phyloP scores from a whole-genome alignment of 2,797 vertebrate species.

The Smutsia gigantea region DNA sequence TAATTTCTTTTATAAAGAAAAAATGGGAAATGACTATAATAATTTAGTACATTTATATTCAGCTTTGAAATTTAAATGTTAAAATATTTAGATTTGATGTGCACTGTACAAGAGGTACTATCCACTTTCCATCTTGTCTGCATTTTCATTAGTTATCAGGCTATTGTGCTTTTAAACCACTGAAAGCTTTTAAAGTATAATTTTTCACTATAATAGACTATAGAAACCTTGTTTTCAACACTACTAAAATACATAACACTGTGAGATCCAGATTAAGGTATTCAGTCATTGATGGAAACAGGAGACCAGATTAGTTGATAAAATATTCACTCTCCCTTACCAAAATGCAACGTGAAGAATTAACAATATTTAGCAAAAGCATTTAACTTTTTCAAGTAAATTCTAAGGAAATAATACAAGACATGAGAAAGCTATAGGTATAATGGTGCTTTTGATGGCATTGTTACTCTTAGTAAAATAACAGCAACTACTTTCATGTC shows the following conservation, averaged over 20 bases:
- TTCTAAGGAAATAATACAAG: conserved; percentile 42
- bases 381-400: conserved; percentile 46
- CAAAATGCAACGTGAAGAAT: conserved; percentile 12
- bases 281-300: background rate
- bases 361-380: conserved; percentile 24
- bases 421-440: background rate
- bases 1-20: conserved; percentile 40
- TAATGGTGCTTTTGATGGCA: conserved; percentile 25
- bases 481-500: background rate
- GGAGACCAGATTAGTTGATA: background rate
- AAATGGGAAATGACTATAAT: background rate
- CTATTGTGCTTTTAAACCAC: background rate
- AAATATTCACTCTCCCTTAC: background rate
- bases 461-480: conserved; percentile 40
- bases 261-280: conserved; percentile 52
- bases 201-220: background rate
- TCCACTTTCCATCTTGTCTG: background rate
- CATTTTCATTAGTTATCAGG: background rate
- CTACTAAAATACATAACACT: background rate
- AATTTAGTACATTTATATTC: conserved; percentile 27
- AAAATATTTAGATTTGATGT: conserved; percentile 32
- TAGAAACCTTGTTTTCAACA: background rate
- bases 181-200: background rate
- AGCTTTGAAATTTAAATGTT: conserved; percentile 8
- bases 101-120: conserved; percentile 19